Percentiles rank a stretch among this genome's conserved stretches.
Evolutionary conservation across 2,888 invertebrate species (phyloP).

Genomic region (Marronus borbonicus): DNA sequence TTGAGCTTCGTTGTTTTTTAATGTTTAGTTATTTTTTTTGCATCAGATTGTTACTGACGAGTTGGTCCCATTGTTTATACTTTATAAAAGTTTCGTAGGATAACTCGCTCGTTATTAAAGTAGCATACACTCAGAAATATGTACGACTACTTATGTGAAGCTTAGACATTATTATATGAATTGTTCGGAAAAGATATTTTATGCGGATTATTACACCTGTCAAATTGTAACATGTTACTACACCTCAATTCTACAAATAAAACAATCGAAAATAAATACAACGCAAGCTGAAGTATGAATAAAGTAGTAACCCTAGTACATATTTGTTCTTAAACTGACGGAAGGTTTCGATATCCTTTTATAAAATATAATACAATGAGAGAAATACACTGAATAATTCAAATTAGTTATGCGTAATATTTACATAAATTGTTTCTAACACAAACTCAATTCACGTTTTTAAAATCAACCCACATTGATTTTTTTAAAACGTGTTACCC

Average conservation of each 20-base stretch:
- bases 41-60: constrained; percentile 33
- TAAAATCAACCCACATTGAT: constrained; percentile 9
- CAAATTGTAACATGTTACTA: no score
- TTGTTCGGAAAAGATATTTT: no score
- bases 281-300: no score
- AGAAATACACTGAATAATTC: background rate
- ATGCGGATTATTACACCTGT: no score
- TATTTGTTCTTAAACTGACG: no score
- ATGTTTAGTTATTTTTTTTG: constrained; percentile 9
- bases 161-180: no score
- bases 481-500: constrained; percentile 9
- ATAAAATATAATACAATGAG: constrained; percentile 30
- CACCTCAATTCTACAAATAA: no score
- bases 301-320: no score
- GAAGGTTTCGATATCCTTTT: background rate
- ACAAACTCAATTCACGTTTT: background rate
- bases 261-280: no score
- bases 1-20: constrained; percentile 27
- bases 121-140: no score
- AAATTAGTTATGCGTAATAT: constrained; percentile 22
- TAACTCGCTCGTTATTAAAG: background rate
- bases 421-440: constrained; percentile 34
- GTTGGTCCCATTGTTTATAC: constrained; percentile 33
- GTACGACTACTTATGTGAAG: no score
- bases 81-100: background rate